Percentiles rank a stretch among this genome's conserved stretches.
phyloP scores from a whole-genome alignment of 1,140 invertebrate species.

The Lasioglossum baleicum region DNA sequence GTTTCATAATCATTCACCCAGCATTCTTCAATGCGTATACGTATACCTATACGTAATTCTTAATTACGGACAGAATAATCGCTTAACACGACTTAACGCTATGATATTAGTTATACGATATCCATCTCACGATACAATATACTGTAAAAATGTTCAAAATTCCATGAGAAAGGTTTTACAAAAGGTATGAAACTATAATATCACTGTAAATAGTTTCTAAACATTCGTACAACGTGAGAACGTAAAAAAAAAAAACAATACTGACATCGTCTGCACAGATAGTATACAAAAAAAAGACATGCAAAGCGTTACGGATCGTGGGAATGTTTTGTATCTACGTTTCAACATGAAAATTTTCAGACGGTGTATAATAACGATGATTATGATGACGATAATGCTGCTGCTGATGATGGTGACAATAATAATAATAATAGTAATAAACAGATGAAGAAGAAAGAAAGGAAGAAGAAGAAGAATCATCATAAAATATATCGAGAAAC shows the following conservation, averaged over 20 bases:
- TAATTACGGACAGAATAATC: slow-evolving; percentile 26
- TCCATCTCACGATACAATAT: slow-evolving; percentile 6
- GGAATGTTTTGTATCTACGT: slow-evolving; percentile 44
- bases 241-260: slow-evolving; percentile 68
- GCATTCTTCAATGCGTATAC: background rate
- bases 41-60: background rate
- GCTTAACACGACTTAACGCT: slow-evolving; percentile 22
- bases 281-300: slow-evolving; percentile 64
- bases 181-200: slow-evolving; percentile 29
- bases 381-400: too few species aligned
- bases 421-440: too few species aligned
- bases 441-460: too few species aligned
- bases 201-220: slow-evolving; percentile 37
- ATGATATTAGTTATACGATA: slow-evolving; percentile 1
- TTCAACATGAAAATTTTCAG: background rate
- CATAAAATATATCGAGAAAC: too few species aligned
- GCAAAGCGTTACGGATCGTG: slow-evolving; percentile 52
- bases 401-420: too few species aligned
- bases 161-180: slow-evolving; percentile 45
- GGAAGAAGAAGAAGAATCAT: too few species aligned
- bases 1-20: slow-evolving; percentile 3
- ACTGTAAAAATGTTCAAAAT: slow-evolving; percentile 46
- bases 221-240: slow-evolving; percentile 49
- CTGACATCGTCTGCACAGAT: slow-evolving; percentile 68
- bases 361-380: too few species aligned